A percentile compares a stretch with the other conserved stretches of the same genome.
Conservation (phyloP, 1,140 invertebrate genomes). For the Laupala kohalensis region DNA sequence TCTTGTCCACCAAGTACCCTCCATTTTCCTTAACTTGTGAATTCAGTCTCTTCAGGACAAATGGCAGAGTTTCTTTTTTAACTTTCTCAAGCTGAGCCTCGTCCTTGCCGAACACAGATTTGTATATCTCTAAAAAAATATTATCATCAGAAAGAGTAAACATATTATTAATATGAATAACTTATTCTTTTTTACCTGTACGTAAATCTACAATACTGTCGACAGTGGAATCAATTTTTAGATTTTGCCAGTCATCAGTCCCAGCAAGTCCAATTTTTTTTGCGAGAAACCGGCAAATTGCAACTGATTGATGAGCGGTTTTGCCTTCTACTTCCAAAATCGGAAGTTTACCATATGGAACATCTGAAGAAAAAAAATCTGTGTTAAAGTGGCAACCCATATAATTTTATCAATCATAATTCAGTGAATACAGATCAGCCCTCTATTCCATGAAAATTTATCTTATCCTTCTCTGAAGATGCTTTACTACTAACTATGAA, state of each 20-base stretch:
- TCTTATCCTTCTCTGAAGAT: too few relatives aligned
- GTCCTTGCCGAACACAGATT: slow-evolving; percentile 22
- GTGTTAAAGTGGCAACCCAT: too few relatives aligned
- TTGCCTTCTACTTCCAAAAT: slow-evolving; percentile 25
- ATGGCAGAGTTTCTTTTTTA: slow-evolving; percentile 25
- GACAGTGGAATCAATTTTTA: slow-evolving; percentile 18
- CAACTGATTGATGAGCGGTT: slow-evolving; percentile 23
- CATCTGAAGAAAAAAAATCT: slow-evolving; percentile 19
- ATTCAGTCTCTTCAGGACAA: slow-evolving; percentile 30
- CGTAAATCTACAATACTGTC: slow-evolving; percentile 24
- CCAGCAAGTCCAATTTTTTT: slow-evolving; percentile 24
- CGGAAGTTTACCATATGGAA: slow-evolving; percentile 25
- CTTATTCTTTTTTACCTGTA: slow-evolving; percentile 22
- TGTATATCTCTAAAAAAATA: slow-evolving; percentile 18
- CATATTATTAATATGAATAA: too few relatives aligned
- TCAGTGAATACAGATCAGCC: too few relatives aligned
- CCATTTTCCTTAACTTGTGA: slow-evolving; percentile 37
- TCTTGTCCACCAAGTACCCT: slow-evolving; percentile 38
- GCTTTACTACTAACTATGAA: too few relatives aligned
- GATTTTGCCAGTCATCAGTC: slow-evolving; percentile 21
- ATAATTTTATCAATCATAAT: too few relatives aligned
- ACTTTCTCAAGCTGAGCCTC: slow-evolving; percentile 24
- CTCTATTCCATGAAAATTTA: too few relatives aligned
- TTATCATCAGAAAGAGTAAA: too few relatives aligned
- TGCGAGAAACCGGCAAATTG: slow-evolving; percentile 25